Evolutionary conservation across 2,113 vertebrate species (phyloP), one percentile per base, ranked within the genome.

Genomic region (Tringa solitaria): DNA sequence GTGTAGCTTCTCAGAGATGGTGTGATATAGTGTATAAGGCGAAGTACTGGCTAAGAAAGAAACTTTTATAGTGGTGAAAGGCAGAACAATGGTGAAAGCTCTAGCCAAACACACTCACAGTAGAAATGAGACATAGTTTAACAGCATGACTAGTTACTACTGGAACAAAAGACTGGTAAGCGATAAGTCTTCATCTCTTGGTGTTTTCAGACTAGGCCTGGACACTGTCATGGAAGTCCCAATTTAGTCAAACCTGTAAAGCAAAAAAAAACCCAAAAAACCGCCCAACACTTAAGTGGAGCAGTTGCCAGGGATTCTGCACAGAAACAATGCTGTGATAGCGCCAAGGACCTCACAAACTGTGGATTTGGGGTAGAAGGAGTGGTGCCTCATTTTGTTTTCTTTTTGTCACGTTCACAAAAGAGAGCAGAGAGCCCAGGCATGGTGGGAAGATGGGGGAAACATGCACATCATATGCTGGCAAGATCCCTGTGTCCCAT

Each of bases 191-290:
- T 20, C 53, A 59, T 76, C 59, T 79, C 67, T 64, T 51, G 14
- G 15, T 60, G 13, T 33, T 43, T 72, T 81, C 45, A 64, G 30
- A 57, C 57, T 63, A 3, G 20, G 30, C 43, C 64, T 77, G 60
- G 56, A 48, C 14, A n/a, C 21, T 90, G 60, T 18, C 3, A 24
- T 30, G 51, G 33, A 82, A 81, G 51, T 70, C 51, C 53, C 53
- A 35, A 45, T 70, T 78, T 60, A 72, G 68, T 86, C 53, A 92
- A 68, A 87, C 73, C 88, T 96, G 61, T 94, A 68, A 84, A 87
- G 43, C 2, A 57, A 56, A 19, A 57, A 33, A 33, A 59, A 22
- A 54, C 17, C n/a, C n/a, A n/a, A 61, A 46, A 48, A 48, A 22
- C 37, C 37, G 74, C 43, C 43, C 15, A 46, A 9, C 45, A 70